Conservation (phyloP, 1,140 invertebrate species). For the Meloidogyne exigua region DNA sequence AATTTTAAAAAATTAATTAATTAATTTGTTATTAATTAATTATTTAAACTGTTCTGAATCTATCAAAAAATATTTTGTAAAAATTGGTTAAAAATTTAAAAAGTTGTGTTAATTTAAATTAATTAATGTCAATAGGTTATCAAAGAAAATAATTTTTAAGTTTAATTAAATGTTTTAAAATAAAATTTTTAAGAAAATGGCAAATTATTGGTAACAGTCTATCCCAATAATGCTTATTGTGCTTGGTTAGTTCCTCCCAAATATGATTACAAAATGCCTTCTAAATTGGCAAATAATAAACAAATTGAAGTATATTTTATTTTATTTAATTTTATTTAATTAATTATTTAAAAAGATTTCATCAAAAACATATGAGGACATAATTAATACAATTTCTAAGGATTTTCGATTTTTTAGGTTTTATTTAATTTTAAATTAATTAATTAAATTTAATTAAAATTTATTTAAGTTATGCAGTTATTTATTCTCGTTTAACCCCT, state of each 20-base stretch:
- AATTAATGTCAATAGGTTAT: too few species aligned
- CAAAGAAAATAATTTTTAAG: background rate
- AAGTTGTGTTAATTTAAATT: too few species aligned
- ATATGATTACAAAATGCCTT: conserved; percentile 15
- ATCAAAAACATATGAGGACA: background rate
- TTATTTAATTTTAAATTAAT: background rate
- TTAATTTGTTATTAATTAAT: too few species aligned
- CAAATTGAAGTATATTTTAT: conserved; percentile 15
- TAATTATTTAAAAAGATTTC: background rate
- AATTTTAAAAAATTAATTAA: too few species aligned
- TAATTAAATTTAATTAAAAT: background rate
- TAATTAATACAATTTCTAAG: background rate
- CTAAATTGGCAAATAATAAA: conserved; percentile 6
- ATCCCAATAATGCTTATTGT: conserved; percentile 13
- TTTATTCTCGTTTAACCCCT: conserved; percentile 49
- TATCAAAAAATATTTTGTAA: too few species aligned
- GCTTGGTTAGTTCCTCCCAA: conserved; percentile 12
- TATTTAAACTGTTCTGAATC: too few species aligned
- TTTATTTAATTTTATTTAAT: background rate
- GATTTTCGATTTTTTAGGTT: conserved; percentile 27
- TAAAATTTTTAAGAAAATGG: conserved; percentile 14
- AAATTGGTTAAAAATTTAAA: too few species aligned
- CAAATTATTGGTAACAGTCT: conserved; percentile 17
- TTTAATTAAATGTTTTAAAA: background rate
- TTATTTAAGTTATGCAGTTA: conserved; percentile 36